phyloP scores from a whole-genome alignment of 2,797 vertebrate species.

The Eurystomus glaucurus region DNA sequence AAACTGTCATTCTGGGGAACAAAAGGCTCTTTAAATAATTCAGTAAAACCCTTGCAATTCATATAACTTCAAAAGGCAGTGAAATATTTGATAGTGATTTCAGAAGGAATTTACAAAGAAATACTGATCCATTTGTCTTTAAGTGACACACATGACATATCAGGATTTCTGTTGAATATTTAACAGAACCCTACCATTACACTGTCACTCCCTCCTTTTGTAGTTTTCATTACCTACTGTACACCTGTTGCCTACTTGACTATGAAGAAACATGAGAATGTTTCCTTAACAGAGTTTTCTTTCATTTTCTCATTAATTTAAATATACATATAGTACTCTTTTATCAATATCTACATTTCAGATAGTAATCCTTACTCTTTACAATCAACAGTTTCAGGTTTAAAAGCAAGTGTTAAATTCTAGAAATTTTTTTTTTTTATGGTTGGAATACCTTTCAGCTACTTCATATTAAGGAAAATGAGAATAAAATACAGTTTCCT shows the following conservation, averaged over 20 bases:
- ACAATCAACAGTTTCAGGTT: background rate
- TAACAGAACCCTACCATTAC: conserved; percentile 8
- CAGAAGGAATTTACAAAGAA: background rate
- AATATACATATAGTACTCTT: no score
- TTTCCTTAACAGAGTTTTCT: background rate
- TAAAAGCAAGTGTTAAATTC: background rate
- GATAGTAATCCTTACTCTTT: no score
- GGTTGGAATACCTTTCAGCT: background rate
- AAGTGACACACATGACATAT: background rate
- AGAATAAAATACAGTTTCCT: background rate
- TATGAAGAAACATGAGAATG: background rate
- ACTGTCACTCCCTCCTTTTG: background rate
- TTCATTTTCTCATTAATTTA: background rate
- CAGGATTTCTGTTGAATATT: conserved; percentile 31
- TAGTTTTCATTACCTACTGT: background rate
- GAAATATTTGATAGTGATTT: conserved; percentile 31
- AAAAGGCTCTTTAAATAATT: conserved; percentile 3
- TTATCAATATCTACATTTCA: no score
- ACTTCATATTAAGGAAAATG: background rate
- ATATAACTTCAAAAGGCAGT: conserved; percentile 2
- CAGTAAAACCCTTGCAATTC: background rate
- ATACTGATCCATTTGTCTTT: conserved; percentile 41
- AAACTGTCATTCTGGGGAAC: background rate
- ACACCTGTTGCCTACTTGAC: background rate
- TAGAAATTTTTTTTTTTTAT: background rate